Evolutionary conservation across 64 coral and sea anemone genomes (phyloP).

Genomic region (Stichodactyla helianthus): DNA sequence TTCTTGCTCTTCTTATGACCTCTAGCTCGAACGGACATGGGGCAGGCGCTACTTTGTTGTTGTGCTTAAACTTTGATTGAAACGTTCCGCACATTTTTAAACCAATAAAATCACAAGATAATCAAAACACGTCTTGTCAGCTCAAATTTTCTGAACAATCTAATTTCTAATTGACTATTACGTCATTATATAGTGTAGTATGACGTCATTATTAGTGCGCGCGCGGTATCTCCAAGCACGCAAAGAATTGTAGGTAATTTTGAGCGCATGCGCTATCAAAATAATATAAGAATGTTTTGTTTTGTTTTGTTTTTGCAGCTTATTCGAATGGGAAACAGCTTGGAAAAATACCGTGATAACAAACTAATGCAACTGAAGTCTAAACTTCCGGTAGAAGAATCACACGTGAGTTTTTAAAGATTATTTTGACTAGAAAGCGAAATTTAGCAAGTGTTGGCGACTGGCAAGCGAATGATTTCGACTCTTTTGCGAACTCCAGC

Average conservation of each 20-base stretch:
- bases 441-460: too few relatives aligned
- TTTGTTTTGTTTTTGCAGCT: slow-evolving; percentile 25
- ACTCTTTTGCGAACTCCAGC: too few relatives aligned
- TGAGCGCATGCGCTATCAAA: too few relatives aligned
- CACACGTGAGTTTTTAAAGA: slow-evolving; percentile 38
- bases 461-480: too few relatives aligned
- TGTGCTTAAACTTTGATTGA: not conserved
- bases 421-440: not conserved
- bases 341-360: slow-evolving; percentile 63
- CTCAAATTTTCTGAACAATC: not conserved
- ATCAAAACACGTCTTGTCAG: not conserved
- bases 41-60: not conserved
- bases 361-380: slow-evolving; percentile 52
- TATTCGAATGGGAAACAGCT: slow-evolving; percentile 64
- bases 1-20: not conserved
- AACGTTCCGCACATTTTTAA: not conserved
- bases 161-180: not conserved
- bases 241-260: not conserved
- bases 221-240: not conserved
- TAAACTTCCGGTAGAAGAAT: slow-evolving; percentile 48
- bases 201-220: not conserved
- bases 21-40: not conserved
- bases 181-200: not conserved
- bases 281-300: not conserved
- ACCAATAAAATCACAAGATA: not conserved